Evolutionary conservation across 2,113 vertebrate genomes (phyloP).

Genomic region (Microtus oregoni): DNA sequence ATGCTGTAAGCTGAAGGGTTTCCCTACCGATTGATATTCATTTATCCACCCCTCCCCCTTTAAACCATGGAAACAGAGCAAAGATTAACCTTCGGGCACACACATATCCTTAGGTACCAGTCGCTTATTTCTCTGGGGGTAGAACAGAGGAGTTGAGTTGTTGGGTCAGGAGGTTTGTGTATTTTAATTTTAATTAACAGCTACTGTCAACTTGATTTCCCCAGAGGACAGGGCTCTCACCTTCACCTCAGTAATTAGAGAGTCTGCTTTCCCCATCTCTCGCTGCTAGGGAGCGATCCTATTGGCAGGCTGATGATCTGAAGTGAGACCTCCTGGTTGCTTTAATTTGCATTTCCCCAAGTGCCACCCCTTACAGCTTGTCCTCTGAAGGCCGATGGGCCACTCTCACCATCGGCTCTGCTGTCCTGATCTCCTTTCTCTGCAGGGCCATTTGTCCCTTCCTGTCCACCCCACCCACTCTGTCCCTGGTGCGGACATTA

Average conservation of each 20-base stretch:
- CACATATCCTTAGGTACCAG: not conserved
- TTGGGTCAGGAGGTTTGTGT: conserved; percentile 15
- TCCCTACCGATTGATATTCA: accelerated
- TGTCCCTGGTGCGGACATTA: accelerated
- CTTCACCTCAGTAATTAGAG: not conserved
- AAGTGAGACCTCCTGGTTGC: not conserved
- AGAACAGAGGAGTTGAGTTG: not conserved
- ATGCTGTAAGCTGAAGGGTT: accelerated
- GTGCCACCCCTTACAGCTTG: not conserved
- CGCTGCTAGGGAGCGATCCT: not conserved
- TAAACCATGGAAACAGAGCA: not conserved
- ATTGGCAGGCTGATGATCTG: not conserved
- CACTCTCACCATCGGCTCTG: accelerated
- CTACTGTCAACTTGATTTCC: conserved; percentile 26
- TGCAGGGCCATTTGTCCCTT: accelerated
- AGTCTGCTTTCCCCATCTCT: not conserved
- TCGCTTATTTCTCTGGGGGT: not conserved
- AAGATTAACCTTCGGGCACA: not conserved
- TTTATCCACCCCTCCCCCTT: not conserved
- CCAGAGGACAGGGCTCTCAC: not conserved
- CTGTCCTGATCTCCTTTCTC: not conserved
- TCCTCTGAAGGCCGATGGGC: not conserved
- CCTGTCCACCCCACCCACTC: not conserved
- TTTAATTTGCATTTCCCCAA: not conserved
- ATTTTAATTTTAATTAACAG: conserved; percentile 16